A percentile compares a stretch with the other conserved stretches of the same genome.
phyloP scores from a whole-genome alignment of 92 coral and sea anemone genomes.

The Virgularia gustaviana region DNA sequence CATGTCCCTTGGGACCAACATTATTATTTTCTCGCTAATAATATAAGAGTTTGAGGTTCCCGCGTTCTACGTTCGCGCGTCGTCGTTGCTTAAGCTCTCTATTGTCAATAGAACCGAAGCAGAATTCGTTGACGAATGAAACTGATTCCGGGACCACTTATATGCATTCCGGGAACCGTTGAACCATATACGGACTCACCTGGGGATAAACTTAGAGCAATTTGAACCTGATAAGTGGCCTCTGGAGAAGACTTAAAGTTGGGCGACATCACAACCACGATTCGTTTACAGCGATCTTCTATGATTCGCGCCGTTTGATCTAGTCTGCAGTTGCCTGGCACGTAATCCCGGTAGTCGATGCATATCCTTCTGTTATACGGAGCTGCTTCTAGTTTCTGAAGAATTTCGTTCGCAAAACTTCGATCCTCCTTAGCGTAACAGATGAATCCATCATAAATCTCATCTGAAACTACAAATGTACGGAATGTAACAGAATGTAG shows the following conservation, averaged over 20 bases:
- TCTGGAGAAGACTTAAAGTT: conserved; percentile 59
- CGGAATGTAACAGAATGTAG: too few relatives aligned
- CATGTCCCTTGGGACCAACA: too few relatives aligned
- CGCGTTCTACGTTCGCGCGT: too few relatives aligned
- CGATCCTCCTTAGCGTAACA: conserved; percentile 68
- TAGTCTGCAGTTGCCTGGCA: conserved; percentile 51
- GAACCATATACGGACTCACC: conserved; percentile 65
- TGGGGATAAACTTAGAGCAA: conserved; percentile 75
- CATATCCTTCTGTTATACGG: conserved; percentile 74
- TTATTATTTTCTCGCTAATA: too few relatives aligned
- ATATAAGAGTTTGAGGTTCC: too few relatives aligned
- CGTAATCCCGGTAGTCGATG: conserved; percentile 69
- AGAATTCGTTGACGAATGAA: too few relatives aligned
- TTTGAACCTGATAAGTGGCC: conserved; percentile 74
- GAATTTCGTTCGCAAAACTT: conserved; percentile 66
- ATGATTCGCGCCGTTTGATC: conserved; percentile 56
- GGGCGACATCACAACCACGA: conserved; percentile 70
- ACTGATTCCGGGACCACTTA: too few relatives aligned
- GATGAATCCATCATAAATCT: conserved; percentile 72
- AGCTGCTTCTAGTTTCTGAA: conserved; percentile 53
- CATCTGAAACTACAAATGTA: conserved; percentile 46
- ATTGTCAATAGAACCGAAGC: too few relatives aligned
- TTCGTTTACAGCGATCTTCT: conserved; percentile 62
- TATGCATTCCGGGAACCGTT: too few relatives aligned
- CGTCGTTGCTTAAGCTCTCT: too few relatives aligned